These are phyloP conservation scores for Huso huso DNA, from an alignment of 2,797 vertebrate genomes.

Conservation along the genomic window DNA sequence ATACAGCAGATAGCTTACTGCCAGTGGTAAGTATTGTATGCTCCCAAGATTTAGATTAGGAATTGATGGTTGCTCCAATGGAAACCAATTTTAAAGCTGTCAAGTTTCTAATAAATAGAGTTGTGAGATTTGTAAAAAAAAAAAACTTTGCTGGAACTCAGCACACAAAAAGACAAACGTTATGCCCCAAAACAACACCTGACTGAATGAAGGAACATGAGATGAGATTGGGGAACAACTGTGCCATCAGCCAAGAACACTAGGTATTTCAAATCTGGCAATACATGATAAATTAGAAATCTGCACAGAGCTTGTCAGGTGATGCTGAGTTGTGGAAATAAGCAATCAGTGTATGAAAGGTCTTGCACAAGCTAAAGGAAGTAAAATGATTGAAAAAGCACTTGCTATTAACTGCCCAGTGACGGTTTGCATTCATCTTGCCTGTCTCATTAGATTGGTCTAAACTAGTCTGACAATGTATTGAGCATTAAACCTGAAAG, in stretches of 20 bases:
- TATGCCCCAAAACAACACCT: slow-evolving; percentile 11
- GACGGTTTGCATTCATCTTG: slow-evolving; percentile 40
- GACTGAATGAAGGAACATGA: slow-evolving; percentile 9
- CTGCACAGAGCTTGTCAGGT: slow-evolving; percentile 33
- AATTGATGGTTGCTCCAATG: too few relatives aligned
- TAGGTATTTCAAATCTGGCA: slow-evolving; percentile 27
- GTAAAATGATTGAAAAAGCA: slow-evolving; percentile 21
- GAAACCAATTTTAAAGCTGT: too few relatives aligned
- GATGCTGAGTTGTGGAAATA: slow-evolving; percentile 43
- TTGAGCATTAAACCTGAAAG: slow-evolving; percentile 29
- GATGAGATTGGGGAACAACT: slow-evolving; percentile 29
- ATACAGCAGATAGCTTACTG: too few relatives aligned
- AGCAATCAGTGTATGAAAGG: slow-evolving; percentile 37
- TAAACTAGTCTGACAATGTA: slow-evolving; percentile 40
- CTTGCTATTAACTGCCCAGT: slow-evolving; percentile 34
- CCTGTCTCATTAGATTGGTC: slow-evolving; percentile 37
- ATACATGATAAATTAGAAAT: slow-evolving; percentile 38
- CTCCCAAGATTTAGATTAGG: too few relatives aligned
- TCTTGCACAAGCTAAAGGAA: neutral
- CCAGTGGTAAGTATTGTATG: too few relatives aligned
- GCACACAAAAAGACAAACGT: too few relatives aligned
- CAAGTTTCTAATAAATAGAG: too few relatives aligned
- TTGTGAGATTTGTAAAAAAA: too few relatives aligned
- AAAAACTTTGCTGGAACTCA: too few relatives aligned
- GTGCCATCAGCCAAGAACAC: slow-evolving; percentile 24